A percentile compares a stretch with the other conserved stretches of the same genome.
Conservation (phyloP, 2,888 invertebrate genomes). For the Diarsia rubi region DNA sequence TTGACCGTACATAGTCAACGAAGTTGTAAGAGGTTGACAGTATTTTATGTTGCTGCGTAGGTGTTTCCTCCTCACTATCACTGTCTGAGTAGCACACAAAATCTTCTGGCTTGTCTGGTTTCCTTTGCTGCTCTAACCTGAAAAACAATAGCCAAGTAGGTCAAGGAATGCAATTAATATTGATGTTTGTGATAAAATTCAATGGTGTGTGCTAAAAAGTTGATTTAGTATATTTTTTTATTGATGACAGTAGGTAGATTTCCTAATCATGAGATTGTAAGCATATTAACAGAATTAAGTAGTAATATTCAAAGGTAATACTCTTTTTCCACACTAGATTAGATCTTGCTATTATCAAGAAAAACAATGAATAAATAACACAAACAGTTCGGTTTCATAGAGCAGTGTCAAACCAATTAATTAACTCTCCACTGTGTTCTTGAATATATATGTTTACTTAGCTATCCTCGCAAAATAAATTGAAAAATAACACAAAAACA, state of each 20-base stretch:
- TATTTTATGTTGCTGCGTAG: slow-evolving; percentile 93
- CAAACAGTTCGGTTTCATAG: background rate
- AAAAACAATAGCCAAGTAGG: slow-evolving; percentile 42
- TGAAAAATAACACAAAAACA: slow-evolving; percentile 34
- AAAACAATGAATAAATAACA: slow-evolving; percentile 31
- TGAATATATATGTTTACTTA: slow-evolving; percentile 14
- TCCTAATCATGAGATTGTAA: background rate
- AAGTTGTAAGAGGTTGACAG: slow-evolving; percentile 96
- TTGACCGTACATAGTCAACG: slow-evolving; percentile 95
- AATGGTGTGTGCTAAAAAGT: background rate
- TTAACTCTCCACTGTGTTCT: background rate
- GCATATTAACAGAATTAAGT: background rate
- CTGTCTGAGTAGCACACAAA: slow-evolving; percentile 97
- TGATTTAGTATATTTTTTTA: background rate
- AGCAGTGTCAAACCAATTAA: slow-evolving; percentile 5
- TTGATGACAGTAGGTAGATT: background rate
- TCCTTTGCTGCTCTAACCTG: slow-evolving; percentile 93
- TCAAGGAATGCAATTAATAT: slow-evolving; percentile 4
- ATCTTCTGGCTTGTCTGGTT: slow-evolving; percentile 97
- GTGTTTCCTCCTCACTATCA: slow-evolving; percentile 96
- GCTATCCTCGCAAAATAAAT: slow-evolving; percentile 18
- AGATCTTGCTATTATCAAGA: slow-evolving; percentile 30
- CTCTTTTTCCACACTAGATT: slow-evolving; percentile 24
- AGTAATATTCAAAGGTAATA: background rate
- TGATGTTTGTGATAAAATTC: background rate